Evolutionary conservation across 2,888 invertebrate genomes (phyloP), one percentile per base, ranked within the genome.

Genomic region (Clanis bilineata): DNA sequence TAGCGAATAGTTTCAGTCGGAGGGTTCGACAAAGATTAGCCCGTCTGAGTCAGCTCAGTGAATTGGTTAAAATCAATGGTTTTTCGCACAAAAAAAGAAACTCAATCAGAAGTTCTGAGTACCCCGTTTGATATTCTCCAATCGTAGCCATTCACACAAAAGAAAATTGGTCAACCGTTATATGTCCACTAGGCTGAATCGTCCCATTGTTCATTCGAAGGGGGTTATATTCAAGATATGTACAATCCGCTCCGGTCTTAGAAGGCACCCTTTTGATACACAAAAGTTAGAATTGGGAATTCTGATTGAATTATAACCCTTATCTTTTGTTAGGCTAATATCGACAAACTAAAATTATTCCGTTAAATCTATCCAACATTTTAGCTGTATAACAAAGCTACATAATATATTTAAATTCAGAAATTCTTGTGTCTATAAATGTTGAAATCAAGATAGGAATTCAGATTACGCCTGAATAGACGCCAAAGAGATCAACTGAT

Each of bases 151-250:
- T 85, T 83, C 75, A 77, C 81, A 91, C 88, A 90, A 90, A 90
- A 88, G 90, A 85, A 87, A 91, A 88, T 88, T 90, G 90, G 89
- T 90, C 87, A 90, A 89, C 85, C 90, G 90, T 90, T 87, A 85
- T 84, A 85, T 86, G 89, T 85, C 88, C 88, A 88, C 82, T 85
- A 87, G 80, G 81, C 78, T 82, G 86, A 81, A 79, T 80, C 81
- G 77, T 79, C 79, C 85, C 74, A 90, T 90, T 91, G 90, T 91
- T 85, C 86, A 85, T 81, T 79, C 79, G 79, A 80, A 85, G 84
- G 83, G 86, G 84, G 85, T 79, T 82, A 80, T 86, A 80, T 83
- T 81, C 80, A 78, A 83, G 85, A 86, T 87, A 83, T 82, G 81
- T 83, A 83, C 83, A 85, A 77, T 80, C 77, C 76, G 77, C 71